Percentiles rank a stretch among this genome's conserved stretches.
phyloP scores from a whole-genome alignment of 37 sponge, comb jelly and placozoan genomes.

The Beroe forskalii region DNA sequence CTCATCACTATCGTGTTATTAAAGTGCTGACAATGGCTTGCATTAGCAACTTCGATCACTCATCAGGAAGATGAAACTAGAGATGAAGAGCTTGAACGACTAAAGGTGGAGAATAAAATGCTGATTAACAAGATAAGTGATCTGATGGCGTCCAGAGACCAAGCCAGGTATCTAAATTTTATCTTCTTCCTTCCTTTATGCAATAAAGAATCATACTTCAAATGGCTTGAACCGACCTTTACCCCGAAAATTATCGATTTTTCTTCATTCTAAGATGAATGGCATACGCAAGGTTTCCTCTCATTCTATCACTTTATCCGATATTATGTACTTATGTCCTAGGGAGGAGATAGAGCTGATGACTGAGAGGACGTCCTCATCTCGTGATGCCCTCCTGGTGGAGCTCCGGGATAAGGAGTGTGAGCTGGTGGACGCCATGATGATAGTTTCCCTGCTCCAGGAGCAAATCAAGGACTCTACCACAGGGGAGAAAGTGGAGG shows the following conservation, averaged over 20 bases:
- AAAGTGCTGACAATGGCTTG: too few species aligned
- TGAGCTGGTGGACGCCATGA: constrained; percentile 32
- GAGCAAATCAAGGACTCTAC: neutral
- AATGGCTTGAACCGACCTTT: too few species aligned
- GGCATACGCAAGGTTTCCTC: too few species aligned
- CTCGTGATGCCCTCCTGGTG: neutral
- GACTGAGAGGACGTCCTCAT: neutral
- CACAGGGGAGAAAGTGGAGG: neutral
- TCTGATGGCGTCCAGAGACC: constrained; percentile 14
- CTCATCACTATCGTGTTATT: too few species aligned
- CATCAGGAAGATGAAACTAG: neutral
- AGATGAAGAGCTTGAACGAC: constrained; percentile 4
- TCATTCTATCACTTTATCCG: too few species aligned
- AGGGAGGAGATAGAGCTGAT: constrained; percentile 33
- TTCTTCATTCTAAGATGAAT: too few species aligned
- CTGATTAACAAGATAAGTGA: constrained; percentile 4
- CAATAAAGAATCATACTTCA: too few species aligned
- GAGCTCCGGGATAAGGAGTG: neutral
- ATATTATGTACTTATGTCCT: neutral
- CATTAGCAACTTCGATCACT: neutral
- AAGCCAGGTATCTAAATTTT: neutral
- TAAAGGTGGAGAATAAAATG: constrained; percentile 23
- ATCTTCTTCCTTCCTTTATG: neutral
- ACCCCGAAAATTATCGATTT: too few species aligned
- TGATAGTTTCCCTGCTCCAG: constrained; percentile 30